A percentile compares a stretch with the other conserved stretches of the same genome.
Conservation (phyloP, 2,888 invertebrate genomes). For the Drosophila kanekoi region DNA sequence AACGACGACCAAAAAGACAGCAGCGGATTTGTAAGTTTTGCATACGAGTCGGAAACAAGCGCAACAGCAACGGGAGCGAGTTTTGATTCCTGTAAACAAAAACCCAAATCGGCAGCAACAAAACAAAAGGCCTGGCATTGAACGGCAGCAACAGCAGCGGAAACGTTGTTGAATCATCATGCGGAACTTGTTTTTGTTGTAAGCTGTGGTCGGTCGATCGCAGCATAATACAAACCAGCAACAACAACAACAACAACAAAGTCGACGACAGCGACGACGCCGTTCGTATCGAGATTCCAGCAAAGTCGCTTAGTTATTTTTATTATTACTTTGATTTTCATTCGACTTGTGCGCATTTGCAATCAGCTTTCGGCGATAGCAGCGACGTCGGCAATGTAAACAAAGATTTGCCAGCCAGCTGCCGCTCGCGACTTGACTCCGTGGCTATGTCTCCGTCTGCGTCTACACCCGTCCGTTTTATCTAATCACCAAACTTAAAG, state of each 20-base stretch:
- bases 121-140: slow-evolving; percentile 46
- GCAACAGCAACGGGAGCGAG: slow-evolving; percentile 12
- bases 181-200: slow-evolving; percentile 72
- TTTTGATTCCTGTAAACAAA: slow-evolving; percentile 60
- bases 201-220: slow-evolving; percentile 22
- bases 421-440: slow-evolving; percentile 2
- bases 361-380: slow-evolving; percentile 39
- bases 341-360: slow-evolving; percentile 35
- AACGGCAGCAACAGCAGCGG: slow-evolving; percentile 45
- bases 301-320: slow-evolving; percentile 20
- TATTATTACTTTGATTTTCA: slow-evolving; percentile 25
- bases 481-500: slow-evolving; percentile 36
- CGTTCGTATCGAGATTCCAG: slow-evolving; percentile 22
- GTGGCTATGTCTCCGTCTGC: not conserved
- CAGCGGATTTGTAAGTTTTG: slow-evolving; percentile 41
- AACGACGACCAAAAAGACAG: slow-evolving; percentile 6
- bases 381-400: slow-evolving; percentile 57
- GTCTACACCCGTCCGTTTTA: slow-evolving; percentile 17
- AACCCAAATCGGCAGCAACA: slow-evolving; percentile 37
- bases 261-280: slow-evolving; percentile 6
- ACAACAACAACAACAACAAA: slow-evolving; percentile 22
- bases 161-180: slow-evolving; percentile 74
- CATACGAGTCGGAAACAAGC: not conserved
- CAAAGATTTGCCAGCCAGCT: slow-evolving; percentile 55
- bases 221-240: slow-evolving; percentile 39